These are phyloP conservation scores for Clarias platycephalus DNA, from an alignment of 2,797 vertebrate genomes.

Conservation along the genomic window DNA sequence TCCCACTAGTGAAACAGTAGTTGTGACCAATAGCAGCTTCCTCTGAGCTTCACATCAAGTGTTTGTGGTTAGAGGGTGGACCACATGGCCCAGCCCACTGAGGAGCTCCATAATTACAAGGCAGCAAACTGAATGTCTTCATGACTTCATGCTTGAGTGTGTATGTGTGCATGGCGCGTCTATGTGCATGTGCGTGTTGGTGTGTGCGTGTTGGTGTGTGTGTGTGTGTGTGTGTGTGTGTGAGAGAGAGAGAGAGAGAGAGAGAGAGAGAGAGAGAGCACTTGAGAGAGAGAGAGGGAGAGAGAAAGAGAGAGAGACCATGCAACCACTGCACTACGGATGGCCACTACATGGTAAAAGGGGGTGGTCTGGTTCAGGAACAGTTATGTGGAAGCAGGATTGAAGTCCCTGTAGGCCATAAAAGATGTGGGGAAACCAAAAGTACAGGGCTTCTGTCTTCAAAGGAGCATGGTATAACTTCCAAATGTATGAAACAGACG, in stretches of 20 bases:
- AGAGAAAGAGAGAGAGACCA: constrained; percentile 49
- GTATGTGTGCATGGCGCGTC: constrained; percentile 34
- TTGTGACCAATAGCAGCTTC: constrained; percentile 57
- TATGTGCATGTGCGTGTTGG: constrained; percentile 30
- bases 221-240: background rate
- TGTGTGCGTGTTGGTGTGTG: constrained; percentile 19
- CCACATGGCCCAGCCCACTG: constrained; percentile 72
- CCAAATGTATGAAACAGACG: constrained; percentile 78
- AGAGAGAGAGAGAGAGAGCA: too few species aligned
- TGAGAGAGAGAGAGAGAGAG: too few species aligned
- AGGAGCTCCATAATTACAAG: constrained; percentile 79
- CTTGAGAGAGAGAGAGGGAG: too few species aligned
- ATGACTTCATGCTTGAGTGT: constrained; percentile 36
- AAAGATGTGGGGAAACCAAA: constrained; percentile 76
- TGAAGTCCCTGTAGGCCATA: constrained; percentile 72
- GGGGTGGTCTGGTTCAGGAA: constrained; percentile 49
- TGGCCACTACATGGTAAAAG: constrained; percentile 50
- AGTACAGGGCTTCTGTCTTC: constrained; percentile 78
- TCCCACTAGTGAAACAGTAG: constrained; percentile 65
- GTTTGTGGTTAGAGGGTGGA: constrained; percentile 75
- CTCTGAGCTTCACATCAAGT: constrained; percentile 77
- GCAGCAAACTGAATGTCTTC: constrained; percentile 59
- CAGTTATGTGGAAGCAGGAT: constrained; percentile 68
- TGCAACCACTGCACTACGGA: constrained; percentile 63
- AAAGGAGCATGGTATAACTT: constrained; percentile 74